Base-by-base conservation (phyloP, 64 coral and sea anemone species). In the Montipora capricornis region DNA sequence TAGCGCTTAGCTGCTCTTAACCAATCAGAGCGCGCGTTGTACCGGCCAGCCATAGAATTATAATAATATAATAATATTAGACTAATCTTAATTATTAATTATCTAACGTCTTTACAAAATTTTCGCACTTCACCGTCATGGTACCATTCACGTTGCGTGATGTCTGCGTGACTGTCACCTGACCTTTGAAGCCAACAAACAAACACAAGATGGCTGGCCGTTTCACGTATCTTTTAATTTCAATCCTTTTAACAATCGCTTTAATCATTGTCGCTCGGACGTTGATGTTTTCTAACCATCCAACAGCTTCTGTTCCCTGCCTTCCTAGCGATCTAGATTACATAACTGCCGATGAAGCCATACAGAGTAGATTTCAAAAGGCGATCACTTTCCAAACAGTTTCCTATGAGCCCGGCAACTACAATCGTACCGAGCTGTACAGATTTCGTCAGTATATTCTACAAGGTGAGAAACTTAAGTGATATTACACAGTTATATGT, bases 381-480 rank as follows among this genome's bases (percentile, higher is more conserved):
- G 87, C 95, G 1, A 17, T 96, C 13, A 79, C 86, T 6, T 93
- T 93, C 44, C 1, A 89, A 83, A 96, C 95, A 4, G 87, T 96
- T 61, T 79, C 95, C 0, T 82, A 67, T 20, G 80, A 70, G 5
- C 47, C 46, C 1, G 95, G 95, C 4, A 88, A 86, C 68, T 96
- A 96, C 85, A 81, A 93, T 48, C 82, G 82, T 45, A 45, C 74
- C 76, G 95, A 96, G 49, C 71, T 96, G 16, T 37, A 79, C n/a
- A 89, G 55, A 44, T 93, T 93, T 49, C 90, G 87, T 52, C 52
- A 96, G 16, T 96, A 93, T 59, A 47, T 96, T 55, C 45, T 96
- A 13, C 78, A 81, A 90, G 95, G 95, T 96, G 48, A 79, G 87
- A 1, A 67, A 16, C 20, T 14, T 46, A 5, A 46, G 12, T 14